These are phyloP conservation scores for Cladopsammia gracilis DNA, from an alignment of 64 coral and sea anemone genomes.

Conservation along the genomic window DNA sequence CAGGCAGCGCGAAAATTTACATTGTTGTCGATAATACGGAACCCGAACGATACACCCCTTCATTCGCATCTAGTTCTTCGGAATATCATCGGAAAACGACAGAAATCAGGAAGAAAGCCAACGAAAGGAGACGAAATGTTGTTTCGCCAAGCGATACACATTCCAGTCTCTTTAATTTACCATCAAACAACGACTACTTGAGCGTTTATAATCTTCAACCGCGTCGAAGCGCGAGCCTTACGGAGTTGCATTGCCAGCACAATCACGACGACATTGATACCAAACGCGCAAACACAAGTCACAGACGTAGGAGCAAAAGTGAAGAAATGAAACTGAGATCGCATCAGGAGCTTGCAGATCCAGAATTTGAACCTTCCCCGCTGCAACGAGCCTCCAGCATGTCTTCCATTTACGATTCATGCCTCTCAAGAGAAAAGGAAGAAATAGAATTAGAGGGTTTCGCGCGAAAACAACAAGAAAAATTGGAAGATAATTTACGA, in stretches of 20 bases:
- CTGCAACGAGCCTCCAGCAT: neutral
- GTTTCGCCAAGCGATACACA: neutral
- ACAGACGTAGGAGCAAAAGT: neutral
- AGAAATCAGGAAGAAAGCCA: conserved; percentile 25
- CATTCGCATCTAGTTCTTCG: neutral
- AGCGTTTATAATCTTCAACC: neutral
- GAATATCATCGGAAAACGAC: conserved; percentile 46
- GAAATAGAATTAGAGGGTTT: conserved; percentile 20
- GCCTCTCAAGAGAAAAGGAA: neutral
- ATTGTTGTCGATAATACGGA: conserved; percentile 13
- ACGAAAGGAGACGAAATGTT: conserved; percentile 6
- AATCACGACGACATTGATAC: neutral
- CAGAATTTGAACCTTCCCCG: neutral
- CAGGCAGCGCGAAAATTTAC: neutral
- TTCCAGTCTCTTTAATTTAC: neutral
- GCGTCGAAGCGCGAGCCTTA: neutral
- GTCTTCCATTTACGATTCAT: neutral
- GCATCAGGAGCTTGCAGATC: neutral
- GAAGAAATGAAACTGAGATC: neutral
- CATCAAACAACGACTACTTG: neutral
- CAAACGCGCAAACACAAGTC: neutral
- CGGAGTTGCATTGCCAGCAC: neutral
- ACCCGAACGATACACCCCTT: neutral
- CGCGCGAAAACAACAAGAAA: conserved; percentile 31
- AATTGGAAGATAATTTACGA: conserved; percentile 1